Evolutionary conservation across 2,888 invertebrate species (phyloP), one percentile per base, ranked within the genome.

Genomic region (Dastarcus helophoroides): DNA sequence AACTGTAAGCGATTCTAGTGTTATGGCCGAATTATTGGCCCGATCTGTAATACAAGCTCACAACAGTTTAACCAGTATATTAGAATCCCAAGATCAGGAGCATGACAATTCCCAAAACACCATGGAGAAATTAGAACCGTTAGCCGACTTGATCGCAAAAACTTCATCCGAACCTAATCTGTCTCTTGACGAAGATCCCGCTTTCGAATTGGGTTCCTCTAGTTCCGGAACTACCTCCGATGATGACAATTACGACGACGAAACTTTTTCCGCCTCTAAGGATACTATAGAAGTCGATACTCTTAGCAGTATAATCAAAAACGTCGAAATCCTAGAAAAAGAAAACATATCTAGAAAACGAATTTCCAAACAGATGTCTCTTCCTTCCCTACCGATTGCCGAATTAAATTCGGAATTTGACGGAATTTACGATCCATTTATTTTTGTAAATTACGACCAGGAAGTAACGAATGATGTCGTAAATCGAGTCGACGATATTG

Each of bases 21-120:
- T 71, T 2, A 76, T 79, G 69, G 76, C 76, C 1, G 72, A 77
- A 8, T 63, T 77, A 26, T 57, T 79, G 10, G 77, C 78, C 5
- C 64, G 73, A 37, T 76, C 77, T 2, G 69, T 79, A 2, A 67
- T 74, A 42, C 67, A 69, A 32, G 71, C 67, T 3, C 68, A 69
- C 23, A 68, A 69, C 3, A 70, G 69, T 48, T 58, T 74, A 9
- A 69, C 70, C 37, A 67, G 68, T 43, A 73, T 74, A 23, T 63
- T 67, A 4, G 73, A 74, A 48, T 62, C 62, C 2, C 67, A 66
- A 43, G 69, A 69, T 17, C 6, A 17, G 19, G 19, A 17, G n/a
- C 6, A 7, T 17, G n/a, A 17, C 6, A n/a, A 17, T 17, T 17
- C 19, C n/a, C 6, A 17, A 17, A n/a, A 17, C 6, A n/a, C 19